phyloP scores from a whole-genome alignment of 2,888 invertebrate genomes.

The Drosophila mercatorum region DNA sequence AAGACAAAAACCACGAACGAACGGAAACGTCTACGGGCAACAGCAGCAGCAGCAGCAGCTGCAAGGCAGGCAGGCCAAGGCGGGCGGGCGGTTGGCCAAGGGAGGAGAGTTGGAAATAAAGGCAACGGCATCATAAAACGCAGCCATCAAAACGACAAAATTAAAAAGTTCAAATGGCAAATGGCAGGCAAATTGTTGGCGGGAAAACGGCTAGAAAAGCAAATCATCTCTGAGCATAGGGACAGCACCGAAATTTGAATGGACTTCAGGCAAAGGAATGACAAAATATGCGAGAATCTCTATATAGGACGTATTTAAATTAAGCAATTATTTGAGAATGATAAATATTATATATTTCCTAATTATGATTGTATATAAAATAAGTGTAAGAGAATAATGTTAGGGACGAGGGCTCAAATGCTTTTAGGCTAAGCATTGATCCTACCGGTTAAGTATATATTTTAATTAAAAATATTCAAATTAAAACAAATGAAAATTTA shows the following conservation, averaged over 20 bases:
- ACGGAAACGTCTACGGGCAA: conserved; percentile 58
- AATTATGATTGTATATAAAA: too few relatives aligned
- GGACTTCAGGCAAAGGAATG: conserved; percentile 10
- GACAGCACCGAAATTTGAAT: conserved; percentile 38
- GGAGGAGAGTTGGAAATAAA: conserved; percentile 45
- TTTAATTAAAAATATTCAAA: neutral
- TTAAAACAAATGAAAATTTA: neutral
- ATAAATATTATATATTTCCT: too few relatives aligned
- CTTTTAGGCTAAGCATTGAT: too few relatives aligned
- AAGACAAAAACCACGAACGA: conserved; percentile 67
- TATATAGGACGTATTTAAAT: too few relatives aligned
- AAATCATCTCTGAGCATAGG: conserved; percentile 27
- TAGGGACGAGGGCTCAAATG: too few relatives aligned
- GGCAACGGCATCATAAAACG: conserved; percentile 77
- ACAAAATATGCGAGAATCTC: neutral
- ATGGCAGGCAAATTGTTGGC: conserved; percentile 70
- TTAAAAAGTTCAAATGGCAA: conserved; percentile 79
- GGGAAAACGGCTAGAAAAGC: conserved; percentile 47
- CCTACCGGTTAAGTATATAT: too few relatives aligned
- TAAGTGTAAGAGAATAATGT: too few relatives aligned
- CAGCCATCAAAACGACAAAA: conserved; percentile 78
- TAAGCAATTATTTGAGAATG: too few relatives aligned
- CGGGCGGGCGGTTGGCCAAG: neutral
- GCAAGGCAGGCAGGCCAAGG: neutral
- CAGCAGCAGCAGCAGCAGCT: conserved; percentile 39